These are phyloP conservation scores for Rhyacichthys aspro DNA, from an alignment of 2,797 vertebrate genomes.

Conservation along the genomic window DNA sequence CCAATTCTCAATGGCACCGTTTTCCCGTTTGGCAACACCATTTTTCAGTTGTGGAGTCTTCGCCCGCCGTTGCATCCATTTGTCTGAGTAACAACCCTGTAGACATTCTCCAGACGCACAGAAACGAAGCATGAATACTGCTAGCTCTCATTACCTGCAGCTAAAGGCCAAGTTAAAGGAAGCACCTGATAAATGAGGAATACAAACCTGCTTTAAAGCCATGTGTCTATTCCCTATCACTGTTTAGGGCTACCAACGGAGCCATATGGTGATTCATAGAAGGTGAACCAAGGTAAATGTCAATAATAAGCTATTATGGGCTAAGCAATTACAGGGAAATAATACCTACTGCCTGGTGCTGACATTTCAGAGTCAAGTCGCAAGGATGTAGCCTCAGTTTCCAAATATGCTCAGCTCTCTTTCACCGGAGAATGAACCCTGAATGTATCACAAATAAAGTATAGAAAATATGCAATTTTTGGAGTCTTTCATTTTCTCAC, in stretches of 20 bases:
- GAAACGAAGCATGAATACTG: conserved; percentile 20
- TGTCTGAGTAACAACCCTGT: conserved; percentile 46
- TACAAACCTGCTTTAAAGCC: conserved; percentile 43
- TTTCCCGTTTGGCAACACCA: conserved; percentile 15
- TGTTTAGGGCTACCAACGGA: conserved; percentile 11
- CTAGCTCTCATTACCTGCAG: conserved; percentile 46
- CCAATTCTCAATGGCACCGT: conserved; percentile 11
- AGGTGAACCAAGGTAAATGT: conserved; percentile 29
- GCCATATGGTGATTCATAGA: conserved; percentile 21
- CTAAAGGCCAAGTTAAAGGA: conserved; percentile 40
- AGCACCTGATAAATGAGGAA: conserved; percentile 38
- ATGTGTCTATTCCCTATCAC: conserved; percentile 18
- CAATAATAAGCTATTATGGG: conserved; percentile 47
- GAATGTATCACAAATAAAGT: no score
- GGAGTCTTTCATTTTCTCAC: no score
- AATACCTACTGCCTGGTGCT: conserved; percentile 19
- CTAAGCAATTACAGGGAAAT: conserved; percentile 39
- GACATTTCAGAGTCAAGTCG: conserved; percentile 34
- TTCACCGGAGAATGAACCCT: neutral
- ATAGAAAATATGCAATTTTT: no score
- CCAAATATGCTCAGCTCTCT: neutral
- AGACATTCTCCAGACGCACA: conserved; percentile 35
- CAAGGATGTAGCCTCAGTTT: neutral
- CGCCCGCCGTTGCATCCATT: conserved; percentile 34
- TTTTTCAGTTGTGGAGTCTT: conserved; percentile 27